phyloP scores from a whole-genome alignment of 53 echinoderm and acorn worm genomes.

The Actinopyga echinites region DNA sequence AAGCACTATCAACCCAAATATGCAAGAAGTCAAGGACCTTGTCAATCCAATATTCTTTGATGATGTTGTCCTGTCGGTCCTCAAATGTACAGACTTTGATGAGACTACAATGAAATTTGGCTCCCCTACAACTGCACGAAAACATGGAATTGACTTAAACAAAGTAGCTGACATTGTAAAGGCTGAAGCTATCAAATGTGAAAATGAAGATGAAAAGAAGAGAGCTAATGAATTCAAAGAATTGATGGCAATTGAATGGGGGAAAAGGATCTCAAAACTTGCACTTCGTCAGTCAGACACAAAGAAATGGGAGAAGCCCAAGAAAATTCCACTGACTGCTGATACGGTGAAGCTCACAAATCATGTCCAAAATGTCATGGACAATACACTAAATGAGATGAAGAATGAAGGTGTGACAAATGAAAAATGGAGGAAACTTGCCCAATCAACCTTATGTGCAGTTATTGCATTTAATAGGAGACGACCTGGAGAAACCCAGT shows the following conservation, averaged over 20 bases:
- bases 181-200: constrained; percentile 31
- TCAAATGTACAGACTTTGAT: constrained; percentile 40
- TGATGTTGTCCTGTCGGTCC: constrained; percentile 34
- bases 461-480: constrained; percentile 43
- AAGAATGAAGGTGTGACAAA: constrained; percentile 7
- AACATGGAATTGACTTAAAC: constrained; percentile 35
- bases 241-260: constrained; percentile 50
- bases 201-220: constrained; percentile 12
- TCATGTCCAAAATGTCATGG: constrained; percentile 12
- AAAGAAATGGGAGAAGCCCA: constrained; percentile 17
- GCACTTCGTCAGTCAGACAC: constrained; percentile 17
- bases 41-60: constrained; percentile 47
- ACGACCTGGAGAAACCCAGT: constrained; percentile 54
- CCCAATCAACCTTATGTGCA: constrained; percentile 24
- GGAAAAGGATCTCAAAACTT: constrained; percentile 27
- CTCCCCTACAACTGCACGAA: constrained; percentile 43
- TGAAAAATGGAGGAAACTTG: constrained; percentile 12
- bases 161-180: constrained; percentile 45
- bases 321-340: constrained; percentile 35
- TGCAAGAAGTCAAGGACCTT: constrained; percentile 13
- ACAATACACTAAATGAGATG: background rate
- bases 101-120: constrained; percentile 23
- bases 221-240: constrained; percentile 24
- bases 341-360: constrained; percentile 18
- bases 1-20: background rate